phyloP scores from a whole-genome alignment of 2,113 vertebrate species.

The Nestor notabilis region DNA sequence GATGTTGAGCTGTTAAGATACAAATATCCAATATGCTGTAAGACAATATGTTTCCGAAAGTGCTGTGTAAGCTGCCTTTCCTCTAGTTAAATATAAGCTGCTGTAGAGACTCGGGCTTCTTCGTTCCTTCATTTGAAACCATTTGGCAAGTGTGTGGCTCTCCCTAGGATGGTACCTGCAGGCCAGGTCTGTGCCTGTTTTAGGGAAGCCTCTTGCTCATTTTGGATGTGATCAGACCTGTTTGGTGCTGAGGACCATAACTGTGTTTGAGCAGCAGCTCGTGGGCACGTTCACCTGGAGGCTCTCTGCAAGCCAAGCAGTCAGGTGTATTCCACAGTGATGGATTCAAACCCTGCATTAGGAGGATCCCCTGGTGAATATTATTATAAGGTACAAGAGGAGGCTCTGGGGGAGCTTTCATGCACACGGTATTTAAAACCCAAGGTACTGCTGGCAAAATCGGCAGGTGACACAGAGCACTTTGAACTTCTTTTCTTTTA shows the following conservation, averaged over 20 bases:
- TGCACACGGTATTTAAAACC: not conserved
- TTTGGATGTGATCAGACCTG: not conserved
- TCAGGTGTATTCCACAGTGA: not conserved
- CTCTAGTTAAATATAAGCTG: slow-evolving; percentile 58
- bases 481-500: not conserved
- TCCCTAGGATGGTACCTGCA: not conserved
- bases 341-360: not conserved
- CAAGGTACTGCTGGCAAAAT: not conserved
- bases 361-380: not conserved
- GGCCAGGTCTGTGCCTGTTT: not conserved
- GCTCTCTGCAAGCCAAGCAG: not conserved
- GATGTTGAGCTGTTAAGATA: slow-evolving; percentile 34
- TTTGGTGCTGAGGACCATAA: not conserved
- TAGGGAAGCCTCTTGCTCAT: not conserved
- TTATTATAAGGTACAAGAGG: slow-evolving; percentile 18
- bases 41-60: slow-evolving; percentile 42
- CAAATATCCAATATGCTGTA: slow-evolving; percentile 59
- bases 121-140: not conserved
- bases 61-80: slow-evolving; percentile 62
- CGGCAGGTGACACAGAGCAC: not conserved
- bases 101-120: not conserved
- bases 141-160: not conserved
- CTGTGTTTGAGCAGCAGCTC: not conserved
- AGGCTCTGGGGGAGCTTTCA: slow-evolving; percentile 12
- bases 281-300: not conserved